A percentile compares a stretch with the other conserved stretches of the same genome.
Evolutionary conservation across 2,888 invertebrate species (phyloP).

Genomic region (Tenthredo amoena): DNA sequence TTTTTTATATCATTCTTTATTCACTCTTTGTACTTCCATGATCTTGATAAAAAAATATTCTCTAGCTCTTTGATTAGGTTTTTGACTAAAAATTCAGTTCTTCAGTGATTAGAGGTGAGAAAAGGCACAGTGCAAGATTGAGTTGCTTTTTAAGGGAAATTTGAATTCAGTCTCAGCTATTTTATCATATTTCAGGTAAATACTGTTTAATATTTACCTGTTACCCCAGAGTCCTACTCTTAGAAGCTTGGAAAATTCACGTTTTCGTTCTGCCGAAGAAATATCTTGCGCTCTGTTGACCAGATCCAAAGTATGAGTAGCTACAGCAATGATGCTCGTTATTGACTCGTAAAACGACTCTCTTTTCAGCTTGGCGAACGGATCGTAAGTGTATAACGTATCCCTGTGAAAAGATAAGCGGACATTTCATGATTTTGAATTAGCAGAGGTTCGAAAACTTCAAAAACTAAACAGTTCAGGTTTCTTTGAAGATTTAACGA

Average conservation of each 20-base stretch:
- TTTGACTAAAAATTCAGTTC: background rate
- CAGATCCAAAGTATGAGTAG: constrained; percentile 74
- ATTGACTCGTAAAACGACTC: constrained; percentile 81
- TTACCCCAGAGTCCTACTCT: constrained; percentile 96
- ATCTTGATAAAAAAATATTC: background rate
- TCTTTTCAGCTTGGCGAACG: constrained; percentile 88
- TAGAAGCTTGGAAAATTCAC: constrained; percentile 80
- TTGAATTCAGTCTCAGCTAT: no score
- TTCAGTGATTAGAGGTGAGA: background rate
- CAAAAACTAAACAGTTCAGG: background rate
- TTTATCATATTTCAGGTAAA: background rate
- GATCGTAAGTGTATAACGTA: constrained; percentile 85
- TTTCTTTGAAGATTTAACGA: no score
- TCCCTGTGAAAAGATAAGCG: constrained; percentile 78
- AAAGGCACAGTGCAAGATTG: background rate
- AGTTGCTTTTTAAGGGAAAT: no score
- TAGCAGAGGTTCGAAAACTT: no score
- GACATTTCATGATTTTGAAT: no score
- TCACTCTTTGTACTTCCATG: background rate
- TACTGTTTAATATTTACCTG: constrained; percentile 72
- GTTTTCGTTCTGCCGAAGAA: constrained; percentile 76
- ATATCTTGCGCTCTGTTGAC: constrained; percentile 70
- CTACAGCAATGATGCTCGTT: constrained; percentile 80
- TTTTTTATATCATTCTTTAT: background rate
- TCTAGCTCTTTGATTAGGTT: background rate